Evolutionary conservation across 2,888 invertebrate species (phyloP).

Genomic region (Omphaloscelis lunosa): DNA sequence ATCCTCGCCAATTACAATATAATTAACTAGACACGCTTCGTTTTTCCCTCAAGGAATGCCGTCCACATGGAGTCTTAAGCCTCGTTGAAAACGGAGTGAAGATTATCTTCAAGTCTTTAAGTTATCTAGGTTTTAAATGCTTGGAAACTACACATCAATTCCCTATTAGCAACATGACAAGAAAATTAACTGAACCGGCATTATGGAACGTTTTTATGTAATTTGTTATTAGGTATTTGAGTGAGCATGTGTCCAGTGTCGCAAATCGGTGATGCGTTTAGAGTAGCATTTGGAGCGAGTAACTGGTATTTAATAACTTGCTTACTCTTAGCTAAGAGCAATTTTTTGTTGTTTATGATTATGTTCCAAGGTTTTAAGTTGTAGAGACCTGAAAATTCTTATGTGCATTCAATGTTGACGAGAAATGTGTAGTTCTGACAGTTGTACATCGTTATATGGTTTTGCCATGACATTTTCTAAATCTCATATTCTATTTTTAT

Average conservation of each 20-base stretch:
- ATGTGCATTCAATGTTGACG: constrained; percentile 27
- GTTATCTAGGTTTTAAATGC: constrained; percentile 69
- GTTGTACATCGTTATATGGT: neutral
- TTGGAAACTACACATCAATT: constrained; percentile 72
- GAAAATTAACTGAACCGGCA: constrained; percentile 69
- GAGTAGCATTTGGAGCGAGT: constrained; percentile 39
- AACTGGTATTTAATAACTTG: constrained; percentile 57
- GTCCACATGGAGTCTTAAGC: constrained; percentile 65
- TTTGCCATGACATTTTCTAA: neutral
- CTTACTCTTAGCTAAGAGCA: constrained; percentile 32
- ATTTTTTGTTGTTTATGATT: constrained; percentile 52
- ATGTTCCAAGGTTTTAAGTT: constrained; percentile 38
- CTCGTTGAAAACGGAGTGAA: constrained; percentile 69
- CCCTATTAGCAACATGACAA: constrained; percentile 72
- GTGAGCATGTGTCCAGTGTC: constrained; percentile 48
- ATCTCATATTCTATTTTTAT: neutral
- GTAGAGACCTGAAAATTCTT: constrained; percentile 31
- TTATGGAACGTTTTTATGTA: constrained; percentile 64
- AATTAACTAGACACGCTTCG: constrained; percentile 54
- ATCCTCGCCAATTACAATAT: constrained; percentile 65
- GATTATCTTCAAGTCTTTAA: constrained; percentile 63
- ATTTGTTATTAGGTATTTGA: constrained; percentile 65
- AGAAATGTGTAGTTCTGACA: constrained; percentile 13
- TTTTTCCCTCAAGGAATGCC: constrained; percentile 63
- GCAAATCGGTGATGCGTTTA: constrained; percentile 58